Evolutionary conservation across 1,140 invertebrate species (phyloP), one percentile per base, ranked within the genome.

Genomic region (Drosophila equinoxialis): DNA sequence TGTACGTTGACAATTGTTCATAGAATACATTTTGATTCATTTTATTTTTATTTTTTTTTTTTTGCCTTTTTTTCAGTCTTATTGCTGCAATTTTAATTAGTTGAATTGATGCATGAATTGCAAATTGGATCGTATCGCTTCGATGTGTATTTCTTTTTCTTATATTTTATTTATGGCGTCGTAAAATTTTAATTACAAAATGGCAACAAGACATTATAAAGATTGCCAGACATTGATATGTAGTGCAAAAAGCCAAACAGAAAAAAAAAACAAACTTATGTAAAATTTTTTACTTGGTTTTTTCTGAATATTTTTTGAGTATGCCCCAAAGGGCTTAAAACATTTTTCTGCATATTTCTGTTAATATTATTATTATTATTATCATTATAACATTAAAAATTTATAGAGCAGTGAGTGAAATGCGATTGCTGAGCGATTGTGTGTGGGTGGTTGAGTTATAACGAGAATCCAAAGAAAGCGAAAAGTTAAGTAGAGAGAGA

Each of bases 121-220:
- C 73, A 62, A 82, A 62, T 75, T 68, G 79, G 78, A 23, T 45
- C 42, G n/a, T 14, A 45, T 61, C 62, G 79, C 67, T 76, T 60
- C 71, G 45, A 39, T 59, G 14, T 65, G 41, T 51, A 65, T 70
- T 68, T 14, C n/a, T 51, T 61, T 77, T 69, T 72, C 23, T 35
- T 67, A 60, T 77, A 57, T 77, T 77, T 81, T 73, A 82, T 86
- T 79, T 79, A 86, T 81, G 74, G 68, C 68, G 69, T 66, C 67
- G 83, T 86, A 73, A 79, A 82, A 65, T 87, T 79, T 82, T 79
- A 82, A 86, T 82, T 87, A 82, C 78, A 86, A 62, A 85, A 85
- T 87, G 79, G 74, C 71, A 66, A 85, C 82, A 85, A 85, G 83
- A 85, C 79, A 72, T 68, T 84, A 82, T 84, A 68, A 65, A 82